These are phyloP conservation scores for Aplysina aerophoba DNA, from an alignment of 37 sponge, comb jelly and placozoan genomes.

Conservation along the genomic window DNA sequence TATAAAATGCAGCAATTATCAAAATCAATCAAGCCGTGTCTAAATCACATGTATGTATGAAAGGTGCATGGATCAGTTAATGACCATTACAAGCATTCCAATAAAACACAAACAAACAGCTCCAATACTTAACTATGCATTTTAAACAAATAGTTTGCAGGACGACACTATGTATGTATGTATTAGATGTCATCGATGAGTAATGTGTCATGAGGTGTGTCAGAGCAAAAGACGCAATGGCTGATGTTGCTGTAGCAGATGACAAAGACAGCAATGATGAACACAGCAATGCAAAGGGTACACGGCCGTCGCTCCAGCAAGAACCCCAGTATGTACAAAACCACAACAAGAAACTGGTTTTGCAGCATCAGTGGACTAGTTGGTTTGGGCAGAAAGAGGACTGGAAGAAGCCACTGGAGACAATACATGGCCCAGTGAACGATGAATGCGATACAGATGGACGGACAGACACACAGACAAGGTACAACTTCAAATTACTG, in stretches of 20 bases:
- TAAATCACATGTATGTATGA: no score
- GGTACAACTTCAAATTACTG: no score
- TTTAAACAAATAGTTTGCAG: not conserved
- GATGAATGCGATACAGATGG: no score
- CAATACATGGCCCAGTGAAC: constrained; percentile 75
- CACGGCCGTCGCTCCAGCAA: constrained; percentile 89
- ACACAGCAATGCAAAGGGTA: constrained; percentile 82
- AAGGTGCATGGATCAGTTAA: not conserved
- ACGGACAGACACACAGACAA: no score
- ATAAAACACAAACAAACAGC: not conserved
- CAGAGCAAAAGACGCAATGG: constrained; percentile 78
- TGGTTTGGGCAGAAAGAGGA: constrained; percentile 89
- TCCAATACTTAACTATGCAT: not conserved
- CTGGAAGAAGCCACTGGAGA: constrained; percentile 94
- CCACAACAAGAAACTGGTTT: constrained; percentile 81
- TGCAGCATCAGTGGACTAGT: constrained; percentile 74
- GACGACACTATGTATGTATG: no score
- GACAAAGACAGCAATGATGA: constrained; percentile 77
- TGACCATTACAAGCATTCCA: not conserved
- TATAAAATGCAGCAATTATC: no score
- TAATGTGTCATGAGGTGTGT: constrained; percentile 22
- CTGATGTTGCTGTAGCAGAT: constrained; percentile 84
- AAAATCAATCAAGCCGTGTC: no score
- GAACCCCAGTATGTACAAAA: constrained; percentile 77
- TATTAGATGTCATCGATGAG: not conserved